Evolutionary conservation across 2,113 vertebrate genomes (phyloP).

Genomic region (Holacanthus passer): DNA sequence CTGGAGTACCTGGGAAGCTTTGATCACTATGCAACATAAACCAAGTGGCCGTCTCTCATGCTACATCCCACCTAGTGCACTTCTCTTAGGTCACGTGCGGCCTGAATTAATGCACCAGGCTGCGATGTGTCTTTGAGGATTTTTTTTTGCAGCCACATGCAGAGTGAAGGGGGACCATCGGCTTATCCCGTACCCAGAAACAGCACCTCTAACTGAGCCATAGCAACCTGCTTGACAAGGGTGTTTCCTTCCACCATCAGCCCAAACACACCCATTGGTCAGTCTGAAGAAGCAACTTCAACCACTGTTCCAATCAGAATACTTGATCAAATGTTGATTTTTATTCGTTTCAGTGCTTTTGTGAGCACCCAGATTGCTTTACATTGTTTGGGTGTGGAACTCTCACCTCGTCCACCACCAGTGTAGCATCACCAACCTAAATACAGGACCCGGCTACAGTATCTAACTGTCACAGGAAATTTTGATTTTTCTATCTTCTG

Average conservation of each 20-base stretch:
- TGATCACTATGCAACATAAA: conserved; percentile 99
- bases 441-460: conserved; percentile 65
- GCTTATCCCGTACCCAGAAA: conserved; percentile 80
- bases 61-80: conserved; percentile 74
- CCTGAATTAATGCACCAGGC: conserved; percentile 75
- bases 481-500: conserved; percentile 59
- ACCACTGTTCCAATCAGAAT: conserved; percentile 73
- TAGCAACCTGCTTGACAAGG: conserved; percentile 91
- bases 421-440: conserved; percentile 80
- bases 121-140: conserved; percentile 84
- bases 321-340: conserved; percentile 73
- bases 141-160: conserved; percentile 84
- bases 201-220: conserved; percentile 98
- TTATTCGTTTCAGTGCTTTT: conserved; percentile 73
- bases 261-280: conserved; percentile 88
- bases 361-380: conserved; percentile 71
- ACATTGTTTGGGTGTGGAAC: conserved; percentile 75
- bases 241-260: conserved; percentile 88
- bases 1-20: conserved; percentile 99
- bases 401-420: conserved; percentile 75
- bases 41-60: conserved; percentile 71
- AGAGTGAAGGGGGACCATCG: conserved; percentile 79
- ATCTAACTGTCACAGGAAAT: conserved; percentile 70
- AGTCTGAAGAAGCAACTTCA: conserved; percentile 77
- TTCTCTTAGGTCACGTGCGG: conserved; percentile 53